Percentiles rank a stretch among this genome's conserved stretches.
phyloP scores from a whole-genome alignment of 2,113 vertebrate genomes.

The Nothoprocta pentlandii region DNA sequence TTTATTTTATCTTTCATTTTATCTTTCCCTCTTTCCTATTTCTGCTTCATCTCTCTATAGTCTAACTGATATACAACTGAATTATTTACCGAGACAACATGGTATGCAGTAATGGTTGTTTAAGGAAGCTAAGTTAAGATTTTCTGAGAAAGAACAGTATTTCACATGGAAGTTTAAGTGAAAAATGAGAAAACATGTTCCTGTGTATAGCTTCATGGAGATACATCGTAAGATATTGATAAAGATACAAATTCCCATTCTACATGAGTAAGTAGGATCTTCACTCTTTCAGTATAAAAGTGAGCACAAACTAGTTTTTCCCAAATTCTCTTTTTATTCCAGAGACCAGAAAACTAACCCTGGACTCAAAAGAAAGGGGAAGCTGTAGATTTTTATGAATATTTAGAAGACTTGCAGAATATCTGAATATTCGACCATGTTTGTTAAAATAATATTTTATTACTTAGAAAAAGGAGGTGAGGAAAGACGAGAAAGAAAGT shows the following conservation, averaged over 20 bases:
- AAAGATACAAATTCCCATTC: background rate
- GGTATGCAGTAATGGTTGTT: background rate
- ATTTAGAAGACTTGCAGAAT: background rate
- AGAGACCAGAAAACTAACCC: no score
- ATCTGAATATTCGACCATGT: background rate
- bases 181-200: background rate
- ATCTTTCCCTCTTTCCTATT: background rate
- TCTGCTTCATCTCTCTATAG: background rate
- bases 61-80: background rate
- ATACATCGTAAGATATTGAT: background rate
- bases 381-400: no score
- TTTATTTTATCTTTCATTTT: background rate
- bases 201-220: background rate
- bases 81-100: background rate
- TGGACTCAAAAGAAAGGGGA: no score
- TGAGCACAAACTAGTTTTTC: no score
- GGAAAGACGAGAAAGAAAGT: background rate
- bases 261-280: no score
- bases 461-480: background rate
- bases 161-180: background rate
- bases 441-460: background rate
- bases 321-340: no score
- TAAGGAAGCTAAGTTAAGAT: background rate
- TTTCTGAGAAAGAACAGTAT: background rate
- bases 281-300: no score